Base-by-base conservation (phyloP, 2,113 vertebrate genomes). In the Platichthys flesus region DNA sequence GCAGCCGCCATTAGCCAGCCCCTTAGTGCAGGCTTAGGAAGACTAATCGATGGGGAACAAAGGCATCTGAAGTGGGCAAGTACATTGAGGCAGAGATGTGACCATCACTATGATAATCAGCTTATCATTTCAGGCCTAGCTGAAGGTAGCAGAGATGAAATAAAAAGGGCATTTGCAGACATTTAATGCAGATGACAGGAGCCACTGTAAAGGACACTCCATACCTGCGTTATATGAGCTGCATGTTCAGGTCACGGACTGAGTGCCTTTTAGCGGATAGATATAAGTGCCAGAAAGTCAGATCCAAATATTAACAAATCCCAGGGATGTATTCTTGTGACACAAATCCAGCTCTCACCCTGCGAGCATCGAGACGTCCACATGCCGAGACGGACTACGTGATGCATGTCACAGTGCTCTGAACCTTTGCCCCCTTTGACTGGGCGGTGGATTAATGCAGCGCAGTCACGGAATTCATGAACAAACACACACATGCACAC, bases 1-100 rank as follows among this genome's bases (percentile, higher is more conserved):
- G 82, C 84, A 78, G 74, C 82, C 71, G 74, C 86, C 87, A 87
- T 90, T 86, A 84, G 70, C 70, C 61, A 18, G 81, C 67, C 83
- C 74, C 67, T 86, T 83, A 85, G 45, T 76, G 70, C 62, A 69
- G 76, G 64, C 71, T 81, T 67, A 74, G 76, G 81, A 78, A 60
- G 60, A 37, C 71, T 54, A 83, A 91, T 87, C 78, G 26, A 89
- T 87, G 40, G 40, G 64, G 49, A 76, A 84, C 56, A 74, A 85
- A 90, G 72, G 14, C 74, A 58, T 85, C 60, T 67, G 54, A 76
- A 51, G 78, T 76, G 51, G 64, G 64, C 52, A 56, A 70, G 69
- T 57, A 56, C 16, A 28, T 40, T 31, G n/a, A 78, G 65, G 60
- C 52, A 68, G 70, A 79, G 58, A 81, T 73, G 59, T 73, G 49